Percentiles rank a stretch among this genome's conserved stretches.
These are phyloP conservation scores for Apodemus sylvaticus DNA, from an alignment of 2,113 vertebrate genomes.

Conservation along the genomic window DNA sequence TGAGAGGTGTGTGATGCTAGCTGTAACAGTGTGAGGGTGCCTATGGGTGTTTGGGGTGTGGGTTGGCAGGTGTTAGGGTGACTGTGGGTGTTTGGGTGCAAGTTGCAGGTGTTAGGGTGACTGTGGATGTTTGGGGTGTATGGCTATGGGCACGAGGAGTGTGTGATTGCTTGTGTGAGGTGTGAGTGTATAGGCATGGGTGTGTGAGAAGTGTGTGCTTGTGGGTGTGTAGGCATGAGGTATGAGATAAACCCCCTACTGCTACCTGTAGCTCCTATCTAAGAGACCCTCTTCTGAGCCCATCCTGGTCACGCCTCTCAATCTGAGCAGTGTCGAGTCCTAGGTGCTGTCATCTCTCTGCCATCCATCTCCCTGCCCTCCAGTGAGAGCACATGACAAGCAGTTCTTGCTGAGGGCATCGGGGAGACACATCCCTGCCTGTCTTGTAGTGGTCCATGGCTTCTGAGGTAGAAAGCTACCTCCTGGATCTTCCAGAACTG, in stretches of 20 bases:
- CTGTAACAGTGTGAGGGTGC: background rate
- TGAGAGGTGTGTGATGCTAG: background rate
- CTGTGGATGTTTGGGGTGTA: background rate
- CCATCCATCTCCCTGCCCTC: background rate
- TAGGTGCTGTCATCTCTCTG: background rate
- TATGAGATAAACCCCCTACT: background rate
- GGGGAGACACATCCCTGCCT: too few relatives aligned
- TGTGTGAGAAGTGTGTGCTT: background rate
- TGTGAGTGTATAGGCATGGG: background rate
- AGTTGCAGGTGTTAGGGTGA: too few relatives aligned
- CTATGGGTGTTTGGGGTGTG: background rate
- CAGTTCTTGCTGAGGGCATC: background rate
- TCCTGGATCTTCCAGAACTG: background rate
- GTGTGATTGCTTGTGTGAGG: background rate
- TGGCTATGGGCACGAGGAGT: background rate
- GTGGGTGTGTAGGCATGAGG: background rate
- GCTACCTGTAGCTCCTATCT: too few relatives aligned
- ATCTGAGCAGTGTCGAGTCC: background rate
- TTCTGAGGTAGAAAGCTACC: background rate
- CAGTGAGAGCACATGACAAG: too few relatives aligned
- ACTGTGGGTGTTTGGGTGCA: too few relatives aligned
- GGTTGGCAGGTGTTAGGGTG: background rate
- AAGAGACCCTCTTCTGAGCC: background rate
- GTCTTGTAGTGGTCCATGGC: fast-evolving
- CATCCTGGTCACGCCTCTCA: background rate